Evolutionary conservation across 2,888 invertebrate species (phyloP).

Genomic region (Drosophila subquinaria): DNA sequence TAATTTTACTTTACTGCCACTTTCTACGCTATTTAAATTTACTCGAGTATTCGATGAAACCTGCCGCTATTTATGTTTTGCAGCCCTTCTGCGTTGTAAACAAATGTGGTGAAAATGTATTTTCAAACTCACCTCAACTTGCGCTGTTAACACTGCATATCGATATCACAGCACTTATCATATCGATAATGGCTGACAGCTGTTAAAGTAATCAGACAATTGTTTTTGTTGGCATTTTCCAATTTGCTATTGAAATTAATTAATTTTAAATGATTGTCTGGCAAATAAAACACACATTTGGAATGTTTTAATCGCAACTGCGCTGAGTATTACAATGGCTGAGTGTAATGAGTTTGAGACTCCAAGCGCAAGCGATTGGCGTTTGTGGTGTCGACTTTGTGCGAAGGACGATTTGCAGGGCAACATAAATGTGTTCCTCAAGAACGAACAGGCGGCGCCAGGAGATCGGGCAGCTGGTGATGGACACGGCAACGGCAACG

Average conservation of each 20-base stretch:
- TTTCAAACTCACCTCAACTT: background rate
- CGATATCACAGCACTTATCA: background rate
- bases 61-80: background rate
- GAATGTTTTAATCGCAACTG: constrained; percentile 6
- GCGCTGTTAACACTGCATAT: constrained; percentile 2
- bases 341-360: constrained; percentile 6
- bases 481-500: background rate
- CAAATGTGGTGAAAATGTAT: background rate
- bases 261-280: background rate
- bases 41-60: too few relatives aligned
- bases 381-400: constrained; percentile 78
- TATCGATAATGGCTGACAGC: constrained; percentile 35
- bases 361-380: constrained; percentile 56
- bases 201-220: constrained; percentile 30
- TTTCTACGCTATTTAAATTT: too few relatives aligned
- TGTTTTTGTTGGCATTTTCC: constrained; percentile 25
- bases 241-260: constrained; percentile 5
- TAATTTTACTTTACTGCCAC: too few relatives aligned
- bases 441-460: constrained; percentile 51
- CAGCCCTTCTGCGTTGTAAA: background rate
- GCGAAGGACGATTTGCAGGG: constrained; percentile 73
- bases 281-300: background rate
- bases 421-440: constrained; percentile 75
- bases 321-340: constrained; percentile 28
- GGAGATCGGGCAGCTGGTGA: constrained; percentile 14